phyloP scores from a whole-genome alignment of 2,113 vertebrate genomes.

The Sinosuthora webbiana region DNA sequence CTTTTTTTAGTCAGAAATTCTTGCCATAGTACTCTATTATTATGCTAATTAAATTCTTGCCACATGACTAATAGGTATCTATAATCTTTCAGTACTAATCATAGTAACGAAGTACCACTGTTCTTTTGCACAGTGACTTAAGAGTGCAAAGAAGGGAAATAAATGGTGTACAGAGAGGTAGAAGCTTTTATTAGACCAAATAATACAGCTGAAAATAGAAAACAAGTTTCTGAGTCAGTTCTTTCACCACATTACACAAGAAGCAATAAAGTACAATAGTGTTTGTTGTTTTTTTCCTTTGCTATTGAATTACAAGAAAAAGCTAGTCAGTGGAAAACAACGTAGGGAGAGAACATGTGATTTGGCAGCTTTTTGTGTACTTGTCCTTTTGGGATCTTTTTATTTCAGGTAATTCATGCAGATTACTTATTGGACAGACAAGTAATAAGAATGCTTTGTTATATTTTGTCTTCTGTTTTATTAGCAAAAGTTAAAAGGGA shows the following conservation, averaged over 20 bases:
- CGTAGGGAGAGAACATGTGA: not conserved
- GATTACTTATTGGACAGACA: not conserved
- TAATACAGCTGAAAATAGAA: conserved; percentile 1
- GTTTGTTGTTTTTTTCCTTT: not conserved
- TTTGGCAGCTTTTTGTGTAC: not conserved
- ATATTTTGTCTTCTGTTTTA: not conserved
- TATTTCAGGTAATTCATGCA: not conserved
- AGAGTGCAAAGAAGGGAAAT: not conserved
- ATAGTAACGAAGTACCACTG: not conserved
- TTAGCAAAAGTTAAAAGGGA: not conserved
- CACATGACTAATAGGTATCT: not conserved
- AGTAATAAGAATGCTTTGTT: not conserved
- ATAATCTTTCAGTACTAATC: not conserved
- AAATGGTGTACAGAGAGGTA: not conserved
- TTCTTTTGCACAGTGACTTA: not conserved
- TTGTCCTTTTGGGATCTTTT: not conserved
- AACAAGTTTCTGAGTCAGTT: conserved; percentile 24
- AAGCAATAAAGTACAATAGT: conserved; percentile 1
- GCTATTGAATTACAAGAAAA: conserved; percentile 18
- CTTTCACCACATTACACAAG: conserved; percentile 2
- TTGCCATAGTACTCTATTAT: not conserved
- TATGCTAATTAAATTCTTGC: conserved; percentile 5
- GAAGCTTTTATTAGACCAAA: conserved; percentile 31
- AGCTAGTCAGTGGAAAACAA: not conserved
- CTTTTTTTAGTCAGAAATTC: not conserved